Evolutionary conservation across 2,113 vertebrate species (phyloP), one percentile per base, ranked within the genome.

Genomic region (Tylochromis polylepis): DNA sequence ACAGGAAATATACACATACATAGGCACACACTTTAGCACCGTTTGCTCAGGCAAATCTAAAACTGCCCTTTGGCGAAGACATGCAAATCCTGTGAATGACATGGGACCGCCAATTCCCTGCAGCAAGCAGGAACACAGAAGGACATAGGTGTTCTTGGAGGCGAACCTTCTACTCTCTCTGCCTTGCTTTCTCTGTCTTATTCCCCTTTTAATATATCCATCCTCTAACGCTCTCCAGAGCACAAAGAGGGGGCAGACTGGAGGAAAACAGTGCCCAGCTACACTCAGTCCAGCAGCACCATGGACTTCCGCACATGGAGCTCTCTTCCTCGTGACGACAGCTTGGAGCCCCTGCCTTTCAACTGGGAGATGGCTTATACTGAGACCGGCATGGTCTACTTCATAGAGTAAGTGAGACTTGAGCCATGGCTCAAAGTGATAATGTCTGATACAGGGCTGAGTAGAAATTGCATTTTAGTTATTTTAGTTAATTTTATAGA

Each of bases 301-400:
- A 97, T 99, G 97, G 98, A 99, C 95, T 98, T 98, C 94, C 97
- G 98, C 77, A 97, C 97, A 79, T 97, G 96, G 96, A 96, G 93
- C 93, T 97, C 98, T 22, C 93, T 98, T 92, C 96, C 97, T 0
- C 96, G 97, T 38, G 98, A 99, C 22, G 98, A 99, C 85, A 97
- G 96, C 90, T 96, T 98, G 95, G 98, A 99, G 84, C 97, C 98
- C 0, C 95, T 99, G 85, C 98, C 98, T 46, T 96, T 96, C 89
- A 98, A 98, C 96, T 99, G 98, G 98, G 98, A 99, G 94, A 99
- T 99, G 98, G 98, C 98, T 91, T 99, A 99, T 96, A 99, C 98
- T 0, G 98, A 99, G 93, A 97, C 97, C 0, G 98, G 98, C 90
- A 99, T 99, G 98, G 97, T 99, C 95, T 99, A 99, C 96, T 99